Evolutionary conservation across 2,888 invertebrate species (phyloP).

Genomic region (Temnothorax unifasciatus): DNA sequence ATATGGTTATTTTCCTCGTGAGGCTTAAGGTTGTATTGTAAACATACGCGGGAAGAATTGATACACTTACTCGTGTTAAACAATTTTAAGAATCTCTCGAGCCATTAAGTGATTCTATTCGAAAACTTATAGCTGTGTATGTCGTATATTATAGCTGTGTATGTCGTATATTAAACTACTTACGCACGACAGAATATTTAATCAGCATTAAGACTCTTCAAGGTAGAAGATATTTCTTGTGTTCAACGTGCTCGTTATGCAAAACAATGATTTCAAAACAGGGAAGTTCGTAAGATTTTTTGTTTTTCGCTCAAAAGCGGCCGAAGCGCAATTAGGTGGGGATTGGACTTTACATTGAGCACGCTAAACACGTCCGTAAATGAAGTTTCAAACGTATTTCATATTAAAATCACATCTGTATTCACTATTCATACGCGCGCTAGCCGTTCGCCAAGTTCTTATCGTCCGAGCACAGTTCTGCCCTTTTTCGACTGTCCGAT

Average conservation of each 20-base stretch:
- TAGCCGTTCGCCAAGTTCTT: background rate
- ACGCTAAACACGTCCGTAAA: background rate
- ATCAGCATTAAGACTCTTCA: constrained; percentile 6
- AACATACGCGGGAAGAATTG: background rate
- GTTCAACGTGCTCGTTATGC: background rate
- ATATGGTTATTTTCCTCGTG: constrained; percentile 3
- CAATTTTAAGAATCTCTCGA: background rate
- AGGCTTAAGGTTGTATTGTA: background rate
- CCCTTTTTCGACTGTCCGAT: background rate
- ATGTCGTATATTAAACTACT: background rate
- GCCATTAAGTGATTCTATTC: background rate
- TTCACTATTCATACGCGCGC: background rate
- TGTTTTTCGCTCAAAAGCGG: background rate
- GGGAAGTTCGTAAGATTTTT: background rate
- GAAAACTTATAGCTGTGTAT: background rate
- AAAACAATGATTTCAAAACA: background rate
- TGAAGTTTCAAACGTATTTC: background rate
- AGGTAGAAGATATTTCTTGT: background rate
- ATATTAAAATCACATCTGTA: constrained; percentile 22
- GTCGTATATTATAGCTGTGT: background rate
- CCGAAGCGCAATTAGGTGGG: background rate
- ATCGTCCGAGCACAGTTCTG: background rate
- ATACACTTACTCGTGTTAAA: background rate
- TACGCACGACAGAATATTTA: background rate
- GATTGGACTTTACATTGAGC: background rate